Evolutionary conservation across 2,797 vertebrate species (phyloP).

Genomic region (Catharus ustulatus): DNA sequence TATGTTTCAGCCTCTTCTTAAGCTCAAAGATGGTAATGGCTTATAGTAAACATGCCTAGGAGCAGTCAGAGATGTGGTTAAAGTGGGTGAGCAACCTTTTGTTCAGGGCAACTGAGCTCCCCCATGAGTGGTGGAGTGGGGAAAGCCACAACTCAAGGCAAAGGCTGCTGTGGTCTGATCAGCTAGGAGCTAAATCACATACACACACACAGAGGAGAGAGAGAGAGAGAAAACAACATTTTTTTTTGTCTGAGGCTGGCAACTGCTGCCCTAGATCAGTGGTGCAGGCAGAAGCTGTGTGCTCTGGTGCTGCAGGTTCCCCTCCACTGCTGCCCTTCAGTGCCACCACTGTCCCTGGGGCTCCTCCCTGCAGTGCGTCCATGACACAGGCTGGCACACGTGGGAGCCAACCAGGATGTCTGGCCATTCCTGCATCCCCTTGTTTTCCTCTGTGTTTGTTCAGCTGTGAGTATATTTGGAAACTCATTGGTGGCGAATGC

Average conservation of each 20-base stretch:
- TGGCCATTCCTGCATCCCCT: not conserved
- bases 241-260: not conserved
- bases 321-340: not conserved
- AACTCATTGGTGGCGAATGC: not conserved
- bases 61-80: not conserved
- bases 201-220: too few relatives aligned
- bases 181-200: not conserved
- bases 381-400: not conserved
- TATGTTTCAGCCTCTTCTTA: not conserved
- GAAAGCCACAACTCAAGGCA: not conserved
- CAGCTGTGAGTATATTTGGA: conserved; percentile 65
- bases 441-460: conserved; percentile 30
- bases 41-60: not conserved
- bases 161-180: not conserved
- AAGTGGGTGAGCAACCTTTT: not conserved
- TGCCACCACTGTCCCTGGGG: rapidly evolving
- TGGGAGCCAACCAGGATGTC: not conserved
- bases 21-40: not conserved
- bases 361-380: not conserved
- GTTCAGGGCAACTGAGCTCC: not conserved
- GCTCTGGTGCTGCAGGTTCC: not conserved
- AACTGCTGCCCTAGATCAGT: not conserved
- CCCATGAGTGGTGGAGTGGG: not conserved
- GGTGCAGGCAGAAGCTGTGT: not conserved
- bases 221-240: not conserved